Evolutionary conservation across 2,113 vertebrate species (phyloP), one percentile per base, ranked within the genome.

Genomic region (Pluvianellus socialis): DNA sequence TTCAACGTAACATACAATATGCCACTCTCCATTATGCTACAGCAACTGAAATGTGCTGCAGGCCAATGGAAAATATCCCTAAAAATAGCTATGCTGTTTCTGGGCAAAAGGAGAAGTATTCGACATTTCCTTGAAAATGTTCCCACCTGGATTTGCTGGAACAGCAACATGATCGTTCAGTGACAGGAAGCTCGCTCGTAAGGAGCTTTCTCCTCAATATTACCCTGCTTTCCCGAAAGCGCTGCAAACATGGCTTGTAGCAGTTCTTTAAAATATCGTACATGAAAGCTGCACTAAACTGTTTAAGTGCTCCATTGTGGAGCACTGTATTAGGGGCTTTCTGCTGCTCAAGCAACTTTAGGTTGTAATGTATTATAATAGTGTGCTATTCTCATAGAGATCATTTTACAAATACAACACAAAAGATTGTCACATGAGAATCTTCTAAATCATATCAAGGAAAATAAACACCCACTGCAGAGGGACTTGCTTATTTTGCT

Each of bases 71-170:
- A 98, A 98, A 98, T 97, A 96, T 96, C 83, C 96, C 98, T 98
- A 98, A 98, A 98, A 98, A 98, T 98, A 98, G 96, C 97, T 96
- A 63, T 95, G 94, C 96, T 97, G 94, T 98, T 98, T 98, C 97
- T 98, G 98, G 97, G 97, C 93, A 98, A 98, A 98, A 98, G 93
- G 88, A 98, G 91, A 96, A 96, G 94, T 97, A 97, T 98, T 98
- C 95, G 82, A 98, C 97, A 97, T 97, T 98, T 98, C 95, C 96
- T 97, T 98, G 97, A 98, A 98, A 98, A 97, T 96, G 97, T 97
- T 98, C 97, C 97, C 96, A 97, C 97, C 98, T 98, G 98, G 96
- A 97, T 98, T 98, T 98, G 95, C 95, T 96, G 88, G 97, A 98
- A 97, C 92, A 96, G 96, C 96, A 97, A 97, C 92, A 88, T 75